A percentile compares a stretch with the other conserved stretches of the same genome.
Evolutionary conservation across 2,888 invertebrate genomes (phyloP).

Genomic region (Nomada lathburiana): DNA sequence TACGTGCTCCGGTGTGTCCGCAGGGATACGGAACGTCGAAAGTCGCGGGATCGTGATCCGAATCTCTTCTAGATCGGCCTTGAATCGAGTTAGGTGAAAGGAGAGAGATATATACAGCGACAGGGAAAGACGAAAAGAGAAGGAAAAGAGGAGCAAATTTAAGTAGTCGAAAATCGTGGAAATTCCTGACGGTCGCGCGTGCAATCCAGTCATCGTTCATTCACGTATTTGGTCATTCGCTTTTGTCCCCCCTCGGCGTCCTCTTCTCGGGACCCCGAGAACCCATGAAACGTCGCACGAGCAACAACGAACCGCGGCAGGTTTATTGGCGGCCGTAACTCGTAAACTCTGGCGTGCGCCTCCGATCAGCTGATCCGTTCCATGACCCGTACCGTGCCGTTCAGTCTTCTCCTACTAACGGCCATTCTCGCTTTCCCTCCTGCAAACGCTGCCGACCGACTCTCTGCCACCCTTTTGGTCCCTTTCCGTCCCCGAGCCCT

Average conservation of each 20-base stretch:
- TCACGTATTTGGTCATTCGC: slow-evolving; percentile 75
- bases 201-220: slow-evolving; percentile 76
- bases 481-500: background rate
- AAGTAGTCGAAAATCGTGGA: slow-evolving; percentile 8
- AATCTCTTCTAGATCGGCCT: slow-evolving; percentile 6
- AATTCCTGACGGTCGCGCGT: slow-evolving; percentile 27
- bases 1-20: slow-evolving; percentile 21
- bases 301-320: slow-evolving; percentile 82
- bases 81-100: background rate
- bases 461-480: background rate
- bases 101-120: too few relatives aligned
- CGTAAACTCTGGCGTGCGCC: slow-evolving; percentile 84
- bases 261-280: slow-evolving; percentile 71
- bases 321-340: slow-evolving; percentile 85
- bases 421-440: slow-evolving; percentile 55
- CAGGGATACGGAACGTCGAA: slow-evolving; percentile 5
- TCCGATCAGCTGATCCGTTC: slow-evolving; percentile 84
- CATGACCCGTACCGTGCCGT: slow-evolving; percentile 79
- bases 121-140: background rate
- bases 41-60: slow-evolving; percentile 37
- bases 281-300: slow-evolving; percentile 81
- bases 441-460: slow-evolving; percentile 4
- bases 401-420: slow-evolving; percentile 67
- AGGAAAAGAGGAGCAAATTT: background rate
- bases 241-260: slow-evolving; percentile 65